Evolutionary conservation across 2,113 vertebrate genomes (phyloP), one percentile per base, ranked within the genome.

Genomic region (Spermophilus dauricus): DNA sequence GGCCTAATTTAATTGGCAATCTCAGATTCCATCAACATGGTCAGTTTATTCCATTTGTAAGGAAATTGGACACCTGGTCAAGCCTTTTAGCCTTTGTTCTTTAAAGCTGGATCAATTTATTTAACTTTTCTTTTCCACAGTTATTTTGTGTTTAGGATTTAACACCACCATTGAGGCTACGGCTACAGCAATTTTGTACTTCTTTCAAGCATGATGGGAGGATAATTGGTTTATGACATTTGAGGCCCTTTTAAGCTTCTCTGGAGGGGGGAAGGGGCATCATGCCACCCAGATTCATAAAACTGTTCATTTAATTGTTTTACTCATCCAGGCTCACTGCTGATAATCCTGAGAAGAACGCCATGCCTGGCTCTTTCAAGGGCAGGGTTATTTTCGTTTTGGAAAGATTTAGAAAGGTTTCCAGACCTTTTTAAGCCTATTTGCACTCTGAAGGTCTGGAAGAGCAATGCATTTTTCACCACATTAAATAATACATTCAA

Each of bases 401-500:
- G 87, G 83, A 97, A 97, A 97, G 86, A 34, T 85, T 97, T 90
- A 89, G 83, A 97, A 97, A 97, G 86, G 37, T 82, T 97, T 90
- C 51, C n/a, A 90, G 86, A 95, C 76, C 95, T 95, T 98, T 97
- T 97, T 85, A 97, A 98, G 75, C 69, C 84, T 85, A 77, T 95
- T 93, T 96, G 87, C 87, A 53, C 70, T 95, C 96, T 86, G 80
- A 96, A 94, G 76, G 58, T 89, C 94, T 94, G 76, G 56, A 92
- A 96, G 81, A 83, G 83, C 8, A 63, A 95, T 96, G 87, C 89
- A 90, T 96, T 98, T 97, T 97, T 96, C 72, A 97, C 80, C 61
- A 94, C n/a, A 51, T 97, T 98, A 97, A 98, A 97, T 98, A 98
- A 98, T 97, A 97, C 97, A 98, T 98, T 94, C 86, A 96, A 96